These are phyloP conservation scores for Thomomys bottae DNA, from an alignment of 2,113 vertebrate genomes.

Conservation along the genomic window DNA sequence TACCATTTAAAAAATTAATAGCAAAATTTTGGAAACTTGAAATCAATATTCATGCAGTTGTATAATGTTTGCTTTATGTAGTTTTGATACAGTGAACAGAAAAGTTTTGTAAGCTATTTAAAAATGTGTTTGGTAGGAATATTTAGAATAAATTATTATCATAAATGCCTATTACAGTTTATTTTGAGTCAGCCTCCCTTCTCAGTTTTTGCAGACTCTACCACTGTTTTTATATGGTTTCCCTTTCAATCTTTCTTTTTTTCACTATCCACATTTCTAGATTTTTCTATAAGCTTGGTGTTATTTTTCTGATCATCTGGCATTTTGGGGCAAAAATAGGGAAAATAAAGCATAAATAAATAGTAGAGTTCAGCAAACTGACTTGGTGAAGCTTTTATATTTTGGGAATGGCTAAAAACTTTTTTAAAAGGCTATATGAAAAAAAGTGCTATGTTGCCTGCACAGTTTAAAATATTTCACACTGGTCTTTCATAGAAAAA, in stretches of 20 bases:
- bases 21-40: background rate
- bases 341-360: background rate
- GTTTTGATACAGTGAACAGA: slow-evolving; percentile 7
- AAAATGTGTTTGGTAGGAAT: slow-evolving; percentile 7
- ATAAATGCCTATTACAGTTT: background rate
- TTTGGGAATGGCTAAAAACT: background rate
- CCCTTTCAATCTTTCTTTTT: background rate
- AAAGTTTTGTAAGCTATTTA: background rate
- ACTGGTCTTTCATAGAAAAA: background rate
- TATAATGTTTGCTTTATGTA: background rate
- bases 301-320: background rate
- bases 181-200: background rate
- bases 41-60: slow-evolving; percentile 4
- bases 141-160: background rate
- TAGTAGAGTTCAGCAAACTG: background rate
- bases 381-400: background rate
- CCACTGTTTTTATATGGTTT: background rate
- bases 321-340: background rate
- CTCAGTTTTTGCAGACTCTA: background rate
- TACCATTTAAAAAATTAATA: slow-evolving; percentile 32
- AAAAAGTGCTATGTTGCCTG: background rate
- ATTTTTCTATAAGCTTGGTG: background rate
- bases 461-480: background rate
- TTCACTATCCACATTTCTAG: background rate
- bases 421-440: background rate